These are phyloP conservation scores for Drosophila merina DNA, from an alignment of 2,888 invertebrate species.

Conservation along the genomic window DNA sequence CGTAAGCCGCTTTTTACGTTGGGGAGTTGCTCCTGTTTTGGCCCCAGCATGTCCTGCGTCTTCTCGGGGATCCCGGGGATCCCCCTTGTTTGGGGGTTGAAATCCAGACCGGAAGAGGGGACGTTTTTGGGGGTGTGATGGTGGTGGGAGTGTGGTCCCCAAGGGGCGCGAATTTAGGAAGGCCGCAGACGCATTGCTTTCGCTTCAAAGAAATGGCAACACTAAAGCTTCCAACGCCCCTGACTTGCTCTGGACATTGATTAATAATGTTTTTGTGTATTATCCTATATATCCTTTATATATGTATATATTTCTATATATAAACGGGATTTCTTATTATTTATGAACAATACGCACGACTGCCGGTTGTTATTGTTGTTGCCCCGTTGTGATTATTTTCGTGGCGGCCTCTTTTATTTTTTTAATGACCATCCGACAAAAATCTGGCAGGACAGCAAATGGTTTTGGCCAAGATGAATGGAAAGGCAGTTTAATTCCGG, in stretches of 20 bases:
- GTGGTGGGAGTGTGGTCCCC: constrained; percentile 38
- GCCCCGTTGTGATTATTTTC: constrained; percentile 44
- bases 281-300: constrained; percentile 31
- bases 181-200: constrained; percentile 45
- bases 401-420: constrained; percentile 54
- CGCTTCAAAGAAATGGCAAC: constrained; percentile 68
- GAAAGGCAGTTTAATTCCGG: background rate
- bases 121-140: constrained; percentile 21
- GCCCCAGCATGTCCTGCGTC: constrained; percentile 4
- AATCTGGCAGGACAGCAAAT: background rate
- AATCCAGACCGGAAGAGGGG: constrained; percentile 17
- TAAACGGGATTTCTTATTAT: constrained; percentile 27
- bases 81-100: constrained; percentile 6
- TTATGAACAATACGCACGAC: constrained; percentile 66
- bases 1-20: constrained; percentile 70
- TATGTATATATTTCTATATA: constrained; percentile 56
- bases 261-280: constrained; percentile 76
- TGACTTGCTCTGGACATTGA: constrained; percentile 72
- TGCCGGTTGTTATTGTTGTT: constrained; percentile 42
- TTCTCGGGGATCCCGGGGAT: background rate
- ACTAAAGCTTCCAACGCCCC: constrained; percentile 32
- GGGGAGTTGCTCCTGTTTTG: constrained; percentile 17
- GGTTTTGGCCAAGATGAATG: background rate
- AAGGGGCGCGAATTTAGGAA: constrained; percentile 60
- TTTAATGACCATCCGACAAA: constrained; percentile 54